Conservation (phyloP, 2,888 invertebrate genomes). For the Coleophora flavipennella region DNA sequence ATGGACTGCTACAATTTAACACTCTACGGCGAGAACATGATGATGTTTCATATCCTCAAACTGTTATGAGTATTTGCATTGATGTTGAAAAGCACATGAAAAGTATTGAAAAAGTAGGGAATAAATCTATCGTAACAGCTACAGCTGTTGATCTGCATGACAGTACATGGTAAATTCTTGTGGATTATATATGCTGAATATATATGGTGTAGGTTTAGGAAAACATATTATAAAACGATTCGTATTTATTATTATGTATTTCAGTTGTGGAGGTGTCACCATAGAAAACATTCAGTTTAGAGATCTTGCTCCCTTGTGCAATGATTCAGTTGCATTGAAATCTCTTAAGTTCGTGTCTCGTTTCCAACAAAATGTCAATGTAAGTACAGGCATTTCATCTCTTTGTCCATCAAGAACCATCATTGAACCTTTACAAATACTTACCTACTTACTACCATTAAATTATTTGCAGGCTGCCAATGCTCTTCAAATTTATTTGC, state of each 20-base stretch:
- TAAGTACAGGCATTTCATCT: conserved; percentile 16
- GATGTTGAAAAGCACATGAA: conserved; percentile 23
- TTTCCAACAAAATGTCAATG: conserved; percentile 18
- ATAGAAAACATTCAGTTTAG: conserved; percentile 28
- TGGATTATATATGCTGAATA: neutral
- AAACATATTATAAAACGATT: neutral
- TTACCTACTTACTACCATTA: neutral
- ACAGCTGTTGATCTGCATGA: conserved; percentile 18
- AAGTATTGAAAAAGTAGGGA: conserved; percentile 5
- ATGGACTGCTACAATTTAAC: conserved; percentile 84
- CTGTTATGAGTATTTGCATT: conserved; percentile 29
- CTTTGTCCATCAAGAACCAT: neutral
- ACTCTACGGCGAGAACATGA: conserved; percentile 75
- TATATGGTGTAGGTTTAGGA: neutral
- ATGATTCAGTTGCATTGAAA: conserved; percentile 17
- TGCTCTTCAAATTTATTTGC: conserved; percentile 19
- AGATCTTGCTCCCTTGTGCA: conserved; percentile 16
- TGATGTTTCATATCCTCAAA: conserved; percentile 74
- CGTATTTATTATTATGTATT: neutral
- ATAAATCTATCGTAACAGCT: conserved; percentile 17
- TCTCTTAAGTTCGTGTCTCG: conserved; percentile 28
- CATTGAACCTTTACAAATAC: neutral
- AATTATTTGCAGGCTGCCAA: conserved; percentile 17
- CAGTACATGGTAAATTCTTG: conserved; percentile 22
- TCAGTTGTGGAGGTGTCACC: conserved; percentile 38